Percentiles rank a stretch among this genome's conserved stretches.
Evolutionary conservation across 2,797 vertebrate species (phyloP).

Genomic region (Hozukius guyotensis): DNA sequence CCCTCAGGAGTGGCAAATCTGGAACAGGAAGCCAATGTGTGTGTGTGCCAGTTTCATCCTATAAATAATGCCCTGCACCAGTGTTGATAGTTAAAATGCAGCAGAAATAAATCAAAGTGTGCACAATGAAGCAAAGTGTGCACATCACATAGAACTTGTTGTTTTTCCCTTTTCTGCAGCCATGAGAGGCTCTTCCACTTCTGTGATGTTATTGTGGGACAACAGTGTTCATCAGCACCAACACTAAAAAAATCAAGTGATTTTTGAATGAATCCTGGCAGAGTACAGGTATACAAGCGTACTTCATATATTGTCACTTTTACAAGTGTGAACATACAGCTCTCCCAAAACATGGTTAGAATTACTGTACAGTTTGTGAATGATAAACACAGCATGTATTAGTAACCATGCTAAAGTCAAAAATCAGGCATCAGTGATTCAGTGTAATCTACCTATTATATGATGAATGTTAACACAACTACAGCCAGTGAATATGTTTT

Average conservation of each 20-base stretch:
- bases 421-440: not conserved
- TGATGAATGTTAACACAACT: not conserved
- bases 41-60: not conserved
- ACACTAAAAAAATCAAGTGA: too few relatives aligned
- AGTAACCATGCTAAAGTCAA: not conserved
- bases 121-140: too few relatives aligned
- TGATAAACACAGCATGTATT: not conserved
- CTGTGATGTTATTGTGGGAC: too few relatives aligned
- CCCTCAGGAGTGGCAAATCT: not conserved
- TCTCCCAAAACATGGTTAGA: not conserved
- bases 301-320: not conserved
- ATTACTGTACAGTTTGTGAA: not conserved
- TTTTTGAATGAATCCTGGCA: fast-evolving
- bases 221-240: too few relatives aligned
- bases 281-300: not conserved
- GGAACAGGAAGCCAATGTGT: not conserved
- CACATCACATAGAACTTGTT: too few relatives aligned
- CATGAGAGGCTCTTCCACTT: too few relatives aligned
- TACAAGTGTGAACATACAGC: not conserved
- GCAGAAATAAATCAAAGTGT: not conserved
- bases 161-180: too few relatives aligned
- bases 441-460: not conserved
- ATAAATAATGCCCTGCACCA: too few relatives aligned
- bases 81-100: not conserved
- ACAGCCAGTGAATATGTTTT: not conserved